Evolutionary conservation across 53 echinoderm and acorn worm genomes (phyloP), one percentile per base, ranked within the genome.

Genomic region (Holothuria scabra): DNA sequence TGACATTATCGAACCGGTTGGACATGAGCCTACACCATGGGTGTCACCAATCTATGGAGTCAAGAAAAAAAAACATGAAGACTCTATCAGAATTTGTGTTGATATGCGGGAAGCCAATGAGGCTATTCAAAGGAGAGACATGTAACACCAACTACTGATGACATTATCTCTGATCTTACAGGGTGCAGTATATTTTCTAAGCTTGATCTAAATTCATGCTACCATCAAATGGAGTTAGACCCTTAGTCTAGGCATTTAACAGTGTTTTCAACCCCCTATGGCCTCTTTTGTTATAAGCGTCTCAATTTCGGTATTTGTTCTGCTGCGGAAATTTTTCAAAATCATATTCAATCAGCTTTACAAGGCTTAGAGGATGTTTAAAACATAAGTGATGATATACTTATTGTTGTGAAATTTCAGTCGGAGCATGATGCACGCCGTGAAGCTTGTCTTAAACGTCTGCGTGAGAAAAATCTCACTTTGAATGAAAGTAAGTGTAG

Each of bases 171-270:
- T 56, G 80, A 71, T 26, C 67, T 91, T 21, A 91, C 84, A 58
- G 87, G 91, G 19, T 75, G 84, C 32, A 33, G 64, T 4, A n/a
- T 59, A 23, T 91, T 91, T 80, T 69, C 57, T 26, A 88, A 88
- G 60, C 81, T 95, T 6, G 90, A 92, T 61, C 83, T 95, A 16
- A 91, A 94, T 30, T 74, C 84, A 28, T 91, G 95, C 29, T 92
- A 94, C 52, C 95, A 95, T 62, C 90, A 95, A 69, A 66, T 95
- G 12, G 82, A 90, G 44, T 74, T 92, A 31, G 83, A 69, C 56
- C 84, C 76, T 25, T 72, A 86, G 23, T 91, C 89, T 23, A 66
- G 85, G 24, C 71, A 86, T 32, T 76, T 91, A 28, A 93, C 91
- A 1, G 86, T 91, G 9, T 93, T 93, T 67, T 90, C 90, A 20